Conservation (phyloP, 2,888 invertebrate genomes). For the Hyposoter dolosus region DNA sequence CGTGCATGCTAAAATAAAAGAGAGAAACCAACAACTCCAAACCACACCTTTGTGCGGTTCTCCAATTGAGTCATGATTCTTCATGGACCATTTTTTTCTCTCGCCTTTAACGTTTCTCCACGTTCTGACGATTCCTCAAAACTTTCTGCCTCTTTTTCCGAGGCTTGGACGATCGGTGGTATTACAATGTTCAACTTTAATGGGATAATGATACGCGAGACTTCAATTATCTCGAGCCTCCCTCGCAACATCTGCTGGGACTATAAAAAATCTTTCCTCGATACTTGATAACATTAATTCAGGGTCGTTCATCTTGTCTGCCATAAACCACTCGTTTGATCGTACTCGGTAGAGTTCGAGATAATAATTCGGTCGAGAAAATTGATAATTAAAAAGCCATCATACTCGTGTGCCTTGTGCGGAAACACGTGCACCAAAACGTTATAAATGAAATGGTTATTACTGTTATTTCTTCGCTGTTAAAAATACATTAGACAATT, state of each 20-base stretch:
- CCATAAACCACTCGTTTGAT: slow-evolving; percentile 28
- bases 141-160: not conserved
- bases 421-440: not conserved
- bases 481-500: not conserved
- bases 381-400: slow-evolving; percentile 62
- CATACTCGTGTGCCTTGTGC: slow-evolving; percentile 10
- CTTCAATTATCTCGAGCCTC: slow-evolving; percentile 58
- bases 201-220: slow-evolving; percentile 53
- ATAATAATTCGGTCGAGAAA: slow-evolving; percentile 45
- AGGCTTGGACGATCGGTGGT: slow-evolving; percentile 18
- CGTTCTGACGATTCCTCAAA: not conserved
- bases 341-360: slow-evolving; percentile 22
- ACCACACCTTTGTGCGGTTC: slow-evolving; percentile 54
- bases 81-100: not conserved
- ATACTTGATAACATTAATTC: slow-evolving; percentile 65
- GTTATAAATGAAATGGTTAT: not conserved
- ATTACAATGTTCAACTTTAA: slow-evolving; percentile 21
- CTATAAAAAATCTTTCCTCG: slow-evolving; percentile 20
- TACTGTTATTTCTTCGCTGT: slow-evolving; percentile 2
- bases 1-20: not conserved
- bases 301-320: slow-evolving; percentile 62
- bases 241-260: slow-evolving; percentile 29
- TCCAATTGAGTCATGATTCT: slow-evolving; percentile 55
- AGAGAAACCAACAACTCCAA: slow-evolving; percentile 9
- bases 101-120: not conserved